Percentiles rank a stretch among this genome's conserved stretches.
phyloP scores from a whole-genome alignment of 2,888 invertebrate genomes.

The Leucophenga maculata region DNA sequence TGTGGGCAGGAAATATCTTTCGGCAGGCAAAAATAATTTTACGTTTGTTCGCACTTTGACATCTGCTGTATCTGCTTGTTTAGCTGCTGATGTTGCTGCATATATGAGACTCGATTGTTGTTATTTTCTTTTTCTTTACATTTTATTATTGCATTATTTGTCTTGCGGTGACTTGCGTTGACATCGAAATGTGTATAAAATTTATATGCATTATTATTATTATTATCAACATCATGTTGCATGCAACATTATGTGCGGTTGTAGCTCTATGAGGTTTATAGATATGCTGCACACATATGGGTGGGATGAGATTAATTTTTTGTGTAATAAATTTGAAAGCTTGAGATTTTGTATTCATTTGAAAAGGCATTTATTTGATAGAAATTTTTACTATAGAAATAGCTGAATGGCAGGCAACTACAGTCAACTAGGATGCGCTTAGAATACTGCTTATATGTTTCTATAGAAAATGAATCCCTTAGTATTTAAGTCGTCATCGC shows the following conservation, averaged over 20 bases:
- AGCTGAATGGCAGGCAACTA: no score
- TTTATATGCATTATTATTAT: constrained; percentile 56
- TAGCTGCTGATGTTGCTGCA: constrained; percentile 17
- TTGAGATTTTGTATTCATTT: no score
- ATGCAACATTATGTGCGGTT: constrained; percentile 18
- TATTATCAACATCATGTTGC: constrained; percentile 50
- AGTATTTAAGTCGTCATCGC: no score
- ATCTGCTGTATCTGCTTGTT: constrained; percentile 41
- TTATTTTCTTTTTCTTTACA: neutral
- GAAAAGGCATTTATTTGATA: no score
- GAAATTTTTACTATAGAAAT: no score
- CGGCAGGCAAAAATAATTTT: constrained; percentile 63
- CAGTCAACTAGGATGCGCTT: no score
- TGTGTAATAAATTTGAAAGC: no score
- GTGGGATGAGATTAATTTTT: no score
- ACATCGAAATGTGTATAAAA: constrained; percentile 18
- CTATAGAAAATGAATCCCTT: no score
- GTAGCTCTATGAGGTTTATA: neutral
- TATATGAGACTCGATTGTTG: neutral
- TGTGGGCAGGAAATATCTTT: constrained; percentile 59
- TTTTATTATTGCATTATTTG: constrained; percentile 13
- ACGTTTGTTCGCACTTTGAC: constrained; percentile 64
- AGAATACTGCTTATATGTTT: no score
- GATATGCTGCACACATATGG: neutral
- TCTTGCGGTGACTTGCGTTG: constrained; percentile 17